Evolutionary conservation across 92 coral and sea anemone species (phyloP).

Genomic region (Actinostola sp.): DNA sequence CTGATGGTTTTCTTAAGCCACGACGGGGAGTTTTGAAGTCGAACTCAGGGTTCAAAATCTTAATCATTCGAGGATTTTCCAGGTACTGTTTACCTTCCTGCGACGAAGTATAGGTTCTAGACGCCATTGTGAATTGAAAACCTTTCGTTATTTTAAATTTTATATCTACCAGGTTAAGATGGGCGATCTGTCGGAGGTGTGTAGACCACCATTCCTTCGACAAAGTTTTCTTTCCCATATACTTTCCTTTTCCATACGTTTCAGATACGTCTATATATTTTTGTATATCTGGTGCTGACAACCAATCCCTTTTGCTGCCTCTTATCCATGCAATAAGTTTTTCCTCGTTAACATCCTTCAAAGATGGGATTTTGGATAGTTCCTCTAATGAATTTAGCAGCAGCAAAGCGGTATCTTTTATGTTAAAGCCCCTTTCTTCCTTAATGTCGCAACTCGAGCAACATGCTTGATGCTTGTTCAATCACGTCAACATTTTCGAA

Average conservation of each 20-base stretch:
- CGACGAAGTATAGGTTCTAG: constrained; percentile 24
- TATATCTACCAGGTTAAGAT: constrained; percentile 32
- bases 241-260: constrained; percentile 24
- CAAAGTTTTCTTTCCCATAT: constrained; percentile 15
- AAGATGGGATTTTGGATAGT: no score
- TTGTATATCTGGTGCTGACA: constrained; percentile 30
- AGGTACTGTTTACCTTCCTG: constrained; percentile 11
- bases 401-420: no score
- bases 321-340: constrained; percentile 35
- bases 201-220: constrained; percentile 49
- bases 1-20: background rate
- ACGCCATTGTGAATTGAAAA: constrained; percentile 19
- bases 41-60: background rate
- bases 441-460: no score
- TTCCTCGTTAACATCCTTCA: constrained; percentile 10
- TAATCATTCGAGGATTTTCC: background rate
- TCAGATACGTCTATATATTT: no score
- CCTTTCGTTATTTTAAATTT: constrained; percentile 26
- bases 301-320: constrained; percentile 47
- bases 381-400: no score
- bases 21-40: background rate
- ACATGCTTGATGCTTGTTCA: no score
- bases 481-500: no score
- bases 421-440: no score
- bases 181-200: constrained; percentile 33